Conservation (phyloP, 2,113 vertebrate species). For the Tyrannus savana region DNA sequence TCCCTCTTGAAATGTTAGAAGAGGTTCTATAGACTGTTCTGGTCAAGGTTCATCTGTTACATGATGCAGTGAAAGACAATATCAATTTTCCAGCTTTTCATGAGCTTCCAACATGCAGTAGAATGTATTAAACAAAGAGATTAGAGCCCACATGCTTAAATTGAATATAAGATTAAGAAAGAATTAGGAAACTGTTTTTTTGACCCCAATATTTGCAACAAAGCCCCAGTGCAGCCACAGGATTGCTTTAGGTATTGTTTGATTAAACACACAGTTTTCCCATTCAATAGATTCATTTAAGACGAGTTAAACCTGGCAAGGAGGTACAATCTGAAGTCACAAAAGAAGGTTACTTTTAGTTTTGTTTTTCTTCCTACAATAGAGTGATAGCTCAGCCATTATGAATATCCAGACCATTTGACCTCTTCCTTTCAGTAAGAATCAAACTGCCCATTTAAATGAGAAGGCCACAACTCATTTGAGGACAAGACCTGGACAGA, state of each 20-base stretch:
- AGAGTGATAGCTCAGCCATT: not conserved
- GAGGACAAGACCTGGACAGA: slow-evolving; percentile 18
- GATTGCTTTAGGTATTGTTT: not conserved
- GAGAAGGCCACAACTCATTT: slow-evolving; percentile 8
- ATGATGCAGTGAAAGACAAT: not conserved
- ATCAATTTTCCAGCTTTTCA: not conserved
- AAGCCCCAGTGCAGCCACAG: not conserved
- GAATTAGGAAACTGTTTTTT: slow-evolving; percentile 19
- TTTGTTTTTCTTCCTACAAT: not conserved
- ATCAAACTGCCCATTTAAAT: not conserved
- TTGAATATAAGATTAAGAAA: slow-evolving; percentile 41
- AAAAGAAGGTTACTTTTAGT: not conserved
- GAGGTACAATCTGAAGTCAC: not conserved
- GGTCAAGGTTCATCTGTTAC: not conserved
- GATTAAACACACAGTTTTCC: not conserved
- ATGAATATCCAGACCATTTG: not conserved
- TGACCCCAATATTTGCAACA: slow-evolving; percentile 15
- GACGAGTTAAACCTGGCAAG: not conserved
- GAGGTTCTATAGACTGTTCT: not conserved
- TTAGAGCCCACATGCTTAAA: slow-evolving; percentile 60
- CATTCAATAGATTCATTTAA: not conserved
- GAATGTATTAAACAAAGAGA: slow-evolving; percentile 25
- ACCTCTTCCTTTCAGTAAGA: slow-evolving; percentile 17
- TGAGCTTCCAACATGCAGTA: slow-evolving; percentile 34
- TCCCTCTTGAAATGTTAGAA: not conserved